A percentile compares a stretch with the other conserved stretches of the same genome.
Evolutionary conservation across 2,888 invertebrate genomes (phyloP).

Genomic region (Chromoteleia sp.): DNA sequence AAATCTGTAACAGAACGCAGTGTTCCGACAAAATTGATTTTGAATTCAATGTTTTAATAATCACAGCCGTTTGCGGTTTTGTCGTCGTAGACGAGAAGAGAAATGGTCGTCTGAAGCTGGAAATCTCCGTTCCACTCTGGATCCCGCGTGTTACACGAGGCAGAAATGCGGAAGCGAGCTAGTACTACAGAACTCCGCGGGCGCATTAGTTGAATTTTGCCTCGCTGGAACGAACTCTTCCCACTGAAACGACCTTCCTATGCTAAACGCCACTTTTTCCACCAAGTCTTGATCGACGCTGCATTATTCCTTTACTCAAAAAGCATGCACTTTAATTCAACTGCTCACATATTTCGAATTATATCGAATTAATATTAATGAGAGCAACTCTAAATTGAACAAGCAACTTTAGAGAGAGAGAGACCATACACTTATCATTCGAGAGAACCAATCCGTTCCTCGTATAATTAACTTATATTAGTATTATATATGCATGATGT

Average conservation of each 20-base stretch:
- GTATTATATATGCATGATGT: too few species aligned
- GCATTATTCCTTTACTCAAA: slow-evolving; percentile 52
- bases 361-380: slow-evolving; percentile 59
- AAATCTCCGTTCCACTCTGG: slow-evolving; percentile 68
- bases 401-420: slow-evolving; percentile 1
- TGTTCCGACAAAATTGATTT: slow-evolving; percentile 55
- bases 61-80: slow-evolving; percentile 64
- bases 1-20: slow-evolving; percentile 19
- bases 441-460: slow-evolving; percentile 11
- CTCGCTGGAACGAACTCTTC: slow-evolving; percentile 64
- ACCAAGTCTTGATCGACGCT: slow-evolving; percentile 54
- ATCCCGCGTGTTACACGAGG: slow-evolving; percentile 69
- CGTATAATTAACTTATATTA: slow-evolving; percentile 10
- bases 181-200: slow-evolving; percentile 67
- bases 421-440: slow-evolving; percentile 6
- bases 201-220: slow-evolving; percentile 69
- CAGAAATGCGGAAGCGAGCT: slow-evolving; percentile 69
- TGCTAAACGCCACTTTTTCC: slow-evolving; percentile 70
- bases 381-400: slow-evolving; percentile 34
- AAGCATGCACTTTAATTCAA: slow-evolving; percentile 49
- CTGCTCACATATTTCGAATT: slow-evolving; percentile 32
- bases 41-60: slow-evolving; percentile 68
- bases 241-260: slow-evolving; percentile 68
- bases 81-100: slow-evolving; percentile 65
- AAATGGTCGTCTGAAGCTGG: slow-evolving; percentile 67